Conservation (phyloP, 2,888 invertebrate species). For the Trachelus troglodyta region DNA sequence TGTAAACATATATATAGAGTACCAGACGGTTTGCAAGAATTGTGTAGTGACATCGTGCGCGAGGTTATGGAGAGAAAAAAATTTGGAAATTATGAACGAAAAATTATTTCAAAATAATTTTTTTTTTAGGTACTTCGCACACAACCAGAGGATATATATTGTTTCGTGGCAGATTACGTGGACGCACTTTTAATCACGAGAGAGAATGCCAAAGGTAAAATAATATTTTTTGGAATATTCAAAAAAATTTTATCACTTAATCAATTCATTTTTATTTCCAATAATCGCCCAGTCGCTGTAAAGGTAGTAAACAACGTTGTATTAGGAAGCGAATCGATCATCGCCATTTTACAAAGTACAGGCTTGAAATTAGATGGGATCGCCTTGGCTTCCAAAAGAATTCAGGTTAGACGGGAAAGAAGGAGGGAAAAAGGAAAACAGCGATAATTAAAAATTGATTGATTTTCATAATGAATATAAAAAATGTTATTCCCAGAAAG, state of each 20-base stretch:
- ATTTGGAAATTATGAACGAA: conserved; percentile 3
- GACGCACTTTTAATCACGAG: conserved; percentile 75
- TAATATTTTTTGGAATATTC: not conserved
- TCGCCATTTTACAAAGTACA: conserved; percentile 45
- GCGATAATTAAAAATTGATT: conserved; percentile 26
- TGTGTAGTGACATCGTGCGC: conserved; percentile 79
- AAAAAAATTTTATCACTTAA: not conserved
- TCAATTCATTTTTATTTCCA: conserved; percentile 14
- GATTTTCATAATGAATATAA: not conserved
- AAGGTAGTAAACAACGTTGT: conserved; percentile 54
- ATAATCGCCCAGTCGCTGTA: conserved; percentile 46
- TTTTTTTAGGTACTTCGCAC: conserved; percentile 71
- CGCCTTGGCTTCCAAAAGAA: conserved; percentile 47
- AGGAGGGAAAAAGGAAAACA: not conserved
- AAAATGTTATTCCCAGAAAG: conserved; percentile 34
- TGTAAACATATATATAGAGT: conserved; percentile 68
- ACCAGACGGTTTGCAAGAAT: conserved; percentile 77
- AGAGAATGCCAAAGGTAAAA: conserved; percentile 68
- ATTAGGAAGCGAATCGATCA: conserved; percentile 49
- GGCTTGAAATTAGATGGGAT: conserved; percentile 54
- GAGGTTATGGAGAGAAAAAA: conserved; percentile 67
- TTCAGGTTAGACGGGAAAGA: conserved; percentile 36
- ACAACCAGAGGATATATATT: conserved; percentile 74
- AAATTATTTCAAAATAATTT: conserved; percentile 11
- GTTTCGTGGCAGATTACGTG: conserved; percentile 78